phyloP scores from a whole-genome alignment of 2,113 vertebrate species.

The Aldabrachelys gigantea region DNA sequence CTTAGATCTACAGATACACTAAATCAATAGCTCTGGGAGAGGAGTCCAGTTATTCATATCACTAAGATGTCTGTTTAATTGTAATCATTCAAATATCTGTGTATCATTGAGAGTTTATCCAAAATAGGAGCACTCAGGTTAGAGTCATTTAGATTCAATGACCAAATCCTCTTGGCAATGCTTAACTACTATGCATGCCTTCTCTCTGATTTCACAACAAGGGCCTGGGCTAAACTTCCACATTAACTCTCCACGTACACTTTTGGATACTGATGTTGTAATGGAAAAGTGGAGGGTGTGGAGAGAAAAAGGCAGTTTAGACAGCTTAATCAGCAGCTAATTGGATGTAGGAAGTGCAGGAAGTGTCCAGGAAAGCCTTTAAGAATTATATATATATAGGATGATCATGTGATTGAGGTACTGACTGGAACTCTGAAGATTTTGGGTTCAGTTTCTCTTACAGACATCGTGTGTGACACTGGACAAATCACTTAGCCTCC shows the following conservation, averaged over 20 bases:
- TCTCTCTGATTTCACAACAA: background rate
- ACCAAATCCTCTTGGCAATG: background rate
- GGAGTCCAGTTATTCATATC: background rate
- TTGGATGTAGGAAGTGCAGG: background rate
- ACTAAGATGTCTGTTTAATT: background rate
- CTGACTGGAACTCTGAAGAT: conserved; percentile 1
- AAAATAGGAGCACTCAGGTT: background rate
- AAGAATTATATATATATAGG: background rate
- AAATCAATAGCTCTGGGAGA: background rate
- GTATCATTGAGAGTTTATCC: background rate
- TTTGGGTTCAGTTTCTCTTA: background rate
- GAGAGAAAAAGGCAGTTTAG: background rate
- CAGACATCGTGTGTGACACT: background rate
- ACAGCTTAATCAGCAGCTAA: background rate
- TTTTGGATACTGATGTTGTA: background rate
- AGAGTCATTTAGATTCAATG: background rate
- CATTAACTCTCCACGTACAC: background rate
- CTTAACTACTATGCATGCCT: background rate
- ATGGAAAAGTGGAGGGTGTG: background rate
- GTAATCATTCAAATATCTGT: background rate
- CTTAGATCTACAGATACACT: background rate
- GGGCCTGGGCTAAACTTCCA: background rate
- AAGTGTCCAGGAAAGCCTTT: background rate
- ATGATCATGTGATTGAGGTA: background rate
- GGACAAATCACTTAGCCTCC: background rate